These are phyloP conservation scores for Heliconius hermathena DNA, from an alignment of 1,140 invertebrate species.

Conservation along the genomic window DNA sequence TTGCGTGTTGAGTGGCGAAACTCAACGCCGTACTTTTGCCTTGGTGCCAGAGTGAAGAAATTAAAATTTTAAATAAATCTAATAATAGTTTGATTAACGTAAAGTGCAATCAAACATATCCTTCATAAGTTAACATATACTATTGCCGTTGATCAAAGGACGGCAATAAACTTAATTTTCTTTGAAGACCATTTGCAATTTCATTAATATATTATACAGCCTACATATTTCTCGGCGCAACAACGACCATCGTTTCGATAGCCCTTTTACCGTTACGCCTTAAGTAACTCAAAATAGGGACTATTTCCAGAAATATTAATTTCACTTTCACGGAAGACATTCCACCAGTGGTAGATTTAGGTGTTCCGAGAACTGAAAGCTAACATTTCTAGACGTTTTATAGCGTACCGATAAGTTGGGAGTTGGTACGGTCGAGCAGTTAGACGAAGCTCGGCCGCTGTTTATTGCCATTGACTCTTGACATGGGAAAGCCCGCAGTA, in stretches of 20 bases:
- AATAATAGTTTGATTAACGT: neutral
- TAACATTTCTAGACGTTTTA: slow-evolving; percentile 58
- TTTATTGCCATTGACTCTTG: slow-evolving; percentile 41
- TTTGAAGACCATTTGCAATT: slow-evolving; percentile 46
- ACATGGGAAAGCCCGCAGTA: slow-evolving; percentile 28
- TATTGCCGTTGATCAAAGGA: slow-evolving; percentile 44
- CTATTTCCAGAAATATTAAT: slow-evolving; percentile 38
- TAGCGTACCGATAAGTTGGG: slow-evolving; percentile 50
- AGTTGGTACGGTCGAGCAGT: slow-evolving; percentile 22
- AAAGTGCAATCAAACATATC: slow-evolving; percentile 18
- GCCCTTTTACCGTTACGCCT: slow-evolving; percentile 29
- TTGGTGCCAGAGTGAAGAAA: too few species aligned
- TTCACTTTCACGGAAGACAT: slow-evolving; percentile 65
- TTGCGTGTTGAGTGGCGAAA: too few species aligned
- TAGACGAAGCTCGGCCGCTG: slow-evolving; percentile 28
- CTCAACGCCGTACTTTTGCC: too few species aligned
- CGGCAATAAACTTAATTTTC: slow-evolving; percentile 39
- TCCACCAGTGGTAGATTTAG: slow-evolving; percentile 58
- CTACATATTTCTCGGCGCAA: slow-evolving; percentile 48
- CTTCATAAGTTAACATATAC: slow-evolving; percentile 13
- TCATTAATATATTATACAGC: slow-evolving; percentile 53
- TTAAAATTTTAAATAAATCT: too few species aligned
- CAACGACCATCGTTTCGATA: slow-evolving; percentile 46
- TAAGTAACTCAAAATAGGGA: slow-evolving; percentile 40
- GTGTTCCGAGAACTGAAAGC: slow-evolving; percentile 60